These are phyloP conservation scores for Centropristis striata DNA, from an alignment of 2,113 vertebrate species.

Conservation along the genomic window DNA sequence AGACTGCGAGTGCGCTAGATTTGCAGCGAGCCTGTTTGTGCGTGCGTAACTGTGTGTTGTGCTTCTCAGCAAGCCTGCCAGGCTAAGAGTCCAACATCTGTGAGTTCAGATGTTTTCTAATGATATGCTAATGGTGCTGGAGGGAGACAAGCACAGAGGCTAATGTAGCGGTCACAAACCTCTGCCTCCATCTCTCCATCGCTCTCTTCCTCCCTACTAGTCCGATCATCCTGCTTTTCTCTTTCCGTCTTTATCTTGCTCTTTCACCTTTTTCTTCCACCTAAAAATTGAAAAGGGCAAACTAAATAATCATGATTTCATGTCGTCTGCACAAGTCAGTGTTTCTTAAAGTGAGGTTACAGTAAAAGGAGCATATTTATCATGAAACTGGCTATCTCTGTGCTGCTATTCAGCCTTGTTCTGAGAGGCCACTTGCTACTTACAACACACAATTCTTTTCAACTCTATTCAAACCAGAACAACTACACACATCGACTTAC, in stretches of 20 bases:
- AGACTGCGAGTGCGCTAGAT: slow-evolving; percentile 31
- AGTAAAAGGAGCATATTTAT: not conserved
- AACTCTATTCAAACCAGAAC: too few relatives aligned
- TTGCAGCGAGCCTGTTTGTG: slow-evolving; percentile 42
- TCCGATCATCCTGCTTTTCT: not conserved
- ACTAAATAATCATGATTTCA: not conserved
- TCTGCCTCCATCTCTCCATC: slow-evolving; percentile 55
- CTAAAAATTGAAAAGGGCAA: not conserved
- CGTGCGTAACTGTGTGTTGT: slow-evolving; percentile 46
- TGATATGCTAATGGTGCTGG: slow-evolving; percentile 84
- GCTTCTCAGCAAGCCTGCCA: slow-evolving; percentile 75
- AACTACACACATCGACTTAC: too few relatives aligned
- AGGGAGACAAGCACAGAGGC: slow-evolving; percentile 75
- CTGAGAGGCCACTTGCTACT: not conserved
- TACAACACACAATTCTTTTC: not conserved
- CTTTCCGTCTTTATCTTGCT: not conserved
- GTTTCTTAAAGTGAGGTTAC: not conserved
- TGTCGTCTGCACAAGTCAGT: not conserved
- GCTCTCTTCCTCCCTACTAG: slow-evolving; percentile 21
- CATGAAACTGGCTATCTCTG: not conserved
- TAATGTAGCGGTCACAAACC: slow-evolving; percentile 77
- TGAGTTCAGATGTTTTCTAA: slow-evolving; percentile 86
- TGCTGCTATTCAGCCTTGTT: not conserved
- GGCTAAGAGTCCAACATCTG: slow-evolving; percentile 84
- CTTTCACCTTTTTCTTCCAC: not conserved